Base-by-base conservation (phyloP, 1,140 invertebrate species). In the Pseudobourletiella spinata region DNA sequence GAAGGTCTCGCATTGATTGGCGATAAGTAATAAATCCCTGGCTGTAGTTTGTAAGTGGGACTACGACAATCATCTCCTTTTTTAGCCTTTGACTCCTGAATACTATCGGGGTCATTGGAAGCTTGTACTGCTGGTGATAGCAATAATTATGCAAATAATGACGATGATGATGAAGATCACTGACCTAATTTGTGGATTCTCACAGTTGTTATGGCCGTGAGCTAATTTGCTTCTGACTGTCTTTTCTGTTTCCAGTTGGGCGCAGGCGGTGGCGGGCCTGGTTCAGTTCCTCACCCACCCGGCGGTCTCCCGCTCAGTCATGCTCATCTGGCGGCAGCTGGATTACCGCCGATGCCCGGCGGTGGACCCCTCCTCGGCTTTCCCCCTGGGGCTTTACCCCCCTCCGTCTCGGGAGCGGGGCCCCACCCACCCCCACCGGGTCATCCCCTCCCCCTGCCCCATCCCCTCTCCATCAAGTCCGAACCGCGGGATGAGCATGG, bases 251-350 rank as follows among this genome's bases (percentile, higher is more conserved):
- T 57, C 24, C 52, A 69, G 68, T 63, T 69, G 43, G 68, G 68
- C 44, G 66, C 66, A 46, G 66, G 66, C 29, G 67, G 64, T 20
- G 67, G 58, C 55, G 68, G 64, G 28, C 64, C 65, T 1, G 68
- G 68, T 18, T 29, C 30, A 59, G 57, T 65, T 26, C 61, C 64
- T 28, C 65, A 65, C 63, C 65, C 65, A 29, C 68, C 68, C n/a
- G 68, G 68, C 8, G 68, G 64, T 44, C 50, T 70, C 1, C 68
- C 68, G 30, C 48, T 67, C 20, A 65, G 62, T 46, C 68, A 70
- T 64, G 64, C 64, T 46, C 68, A 70, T 69, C 58, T 73, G 69
- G 60, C 74, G 80, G 81, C 81, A 80, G 76, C 82, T 22, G 73
- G 73, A 15, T 66, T 77, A 30, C 76, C 76, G 3, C 74, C 74